A percentile compares a stretch with the other conserved stretches of the same genome.
Evolutionary conservation across 2,888 invertebrate species (phyloP).

Genomic region (Masnerella sp.): DNA sequence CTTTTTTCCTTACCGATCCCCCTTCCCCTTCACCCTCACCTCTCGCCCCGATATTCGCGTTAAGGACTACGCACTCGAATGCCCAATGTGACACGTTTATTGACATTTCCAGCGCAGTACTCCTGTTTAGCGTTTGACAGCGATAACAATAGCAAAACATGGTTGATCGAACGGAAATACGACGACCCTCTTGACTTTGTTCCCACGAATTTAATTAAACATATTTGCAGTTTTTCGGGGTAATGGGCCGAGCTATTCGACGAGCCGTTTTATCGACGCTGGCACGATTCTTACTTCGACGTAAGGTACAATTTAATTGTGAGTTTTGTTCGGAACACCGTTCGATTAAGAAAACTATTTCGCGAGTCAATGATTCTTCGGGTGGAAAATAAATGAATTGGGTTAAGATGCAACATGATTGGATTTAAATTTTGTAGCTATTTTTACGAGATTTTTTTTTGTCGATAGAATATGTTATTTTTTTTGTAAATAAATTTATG

Average conservation of each 20-base stretch:
- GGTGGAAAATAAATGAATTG: constrained; percentile 12
- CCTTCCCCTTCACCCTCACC: background rate
- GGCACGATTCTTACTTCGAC: background rate
- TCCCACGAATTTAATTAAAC: background rate
- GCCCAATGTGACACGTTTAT: constrained; percentile 35
- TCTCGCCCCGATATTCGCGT: constrained; percentile 2
- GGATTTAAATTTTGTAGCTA: too few relatives aligned
- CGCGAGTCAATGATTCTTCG: constrained; percentile 1
- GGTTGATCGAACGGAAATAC: background rate
- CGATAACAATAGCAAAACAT: constrained; percentile 10
- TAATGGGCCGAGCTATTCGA: background rate
- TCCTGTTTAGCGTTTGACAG: constrained; percentile 17
- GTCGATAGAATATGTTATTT: too few relatives aligned
- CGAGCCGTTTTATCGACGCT: background rate
- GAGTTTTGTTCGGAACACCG: constrained; percentile 1
- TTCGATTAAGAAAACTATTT: constrained; percentile 15
- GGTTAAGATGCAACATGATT: too few relatives aligned
- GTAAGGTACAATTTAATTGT: constrained; percentile 12
- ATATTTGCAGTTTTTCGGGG: background rate
- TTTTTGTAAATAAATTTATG: too few relatives aligned
- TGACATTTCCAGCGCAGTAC: constrained; percentile 33
- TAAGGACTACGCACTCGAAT: constrained; percentile 30
- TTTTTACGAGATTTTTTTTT: too few relatives aligned
- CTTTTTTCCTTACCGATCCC: constrained; percentile 6
- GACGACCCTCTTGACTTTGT: background rate